Base-by-base conservation (phyloP, 2,888 invertebrate genomes). In the Trimorus sp. region DNA sequence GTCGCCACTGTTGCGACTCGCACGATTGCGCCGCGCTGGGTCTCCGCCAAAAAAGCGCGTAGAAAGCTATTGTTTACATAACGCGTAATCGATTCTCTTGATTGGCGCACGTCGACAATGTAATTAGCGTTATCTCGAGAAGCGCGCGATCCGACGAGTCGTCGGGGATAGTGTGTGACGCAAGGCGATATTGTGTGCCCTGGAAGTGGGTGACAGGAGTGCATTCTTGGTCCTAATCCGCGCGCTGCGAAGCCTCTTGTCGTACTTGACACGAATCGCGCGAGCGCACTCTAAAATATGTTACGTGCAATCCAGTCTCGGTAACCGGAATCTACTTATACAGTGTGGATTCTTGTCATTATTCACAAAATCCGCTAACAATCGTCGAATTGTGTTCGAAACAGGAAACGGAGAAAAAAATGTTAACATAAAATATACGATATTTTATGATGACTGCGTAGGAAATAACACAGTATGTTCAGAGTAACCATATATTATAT, bases 231-330 rank as follows among this genome's bases (percentile, higher is more conserved):
- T 71, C 76, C 71, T 71, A 76, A 70, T 71, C 63, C 56, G 53
- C 65, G 62, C 48, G 62, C 56, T 56, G 45, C 40, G 76, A 71
- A 71, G 71, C 66, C 76, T 70, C 76, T 81, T 71, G 80, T 80
- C 75, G 80, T 81, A 76, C 76, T 81, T 81, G 80, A 81, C 80
- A 81, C 71, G 66, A 53, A 76, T 81, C 66, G 80, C 51, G 56
- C 62, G 71, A 26, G 26, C 26, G 26, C 26, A 26, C 26, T 26
- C 26, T 26, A 26, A 26, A 26, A 26, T 26, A 26, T 26, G 26
- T 26, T 26, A 26, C 26, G 26, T 26, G 26, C 26, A 26, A 26
- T 26, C 26, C 26, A 26, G 26, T 26, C 26, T 26, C 26, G 26
- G 26, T 26, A 26, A 26, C 26, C 26, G 26, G 26, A 26, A 26